A percentile compares a stretch with the other conserved stretches of the same genome.
phyloP scores from a whole-genome alignment of 2,797 vertebrate species.

The Sphenodon punctatus region DNA sequence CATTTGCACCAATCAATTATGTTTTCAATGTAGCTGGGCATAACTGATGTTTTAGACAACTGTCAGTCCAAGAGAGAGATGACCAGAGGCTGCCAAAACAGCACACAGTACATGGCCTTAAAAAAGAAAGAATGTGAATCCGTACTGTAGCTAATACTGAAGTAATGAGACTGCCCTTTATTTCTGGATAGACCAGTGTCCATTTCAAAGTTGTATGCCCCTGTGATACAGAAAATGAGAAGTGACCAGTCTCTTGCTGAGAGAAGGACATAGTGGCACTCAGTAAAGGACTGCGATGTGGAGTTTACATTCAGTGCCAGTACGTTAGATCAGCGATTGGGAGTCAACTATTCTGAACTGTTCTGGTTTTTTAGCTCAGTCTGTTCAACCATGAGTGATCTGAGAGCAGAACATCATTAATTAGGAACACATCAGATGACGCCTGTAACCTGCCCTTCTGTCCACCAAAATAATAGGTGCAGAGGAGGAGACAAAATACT shows the following conservation, averaged over 20 bases:
- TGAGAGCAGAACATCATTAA: background rate
- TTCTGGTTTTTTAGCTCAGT: background rate
- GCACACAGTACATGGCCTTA: background rate
- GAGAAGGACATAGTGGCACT: background rate
- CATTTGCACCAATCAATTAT: background rate
- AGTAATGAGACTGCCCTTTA: background rate
- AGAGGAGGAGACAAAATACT: background rate
- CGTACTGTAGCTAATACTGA: background rate
- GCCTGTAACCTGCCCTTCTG: background rate
- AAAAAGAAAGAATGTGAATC: background rate
- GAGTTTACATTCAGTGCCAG: slow-evolving; percentile 22
- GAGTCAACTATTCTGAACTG: background rate
- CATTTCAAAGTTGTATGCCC: background rate
- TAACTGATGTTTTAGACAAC: slow-evolving; percentile 3
- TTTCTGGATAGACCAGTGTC: background rate
- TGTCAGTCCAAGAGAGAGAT: background rate
- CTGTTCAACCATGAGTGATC: background rate
- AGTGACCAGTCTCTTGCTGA: background rate
- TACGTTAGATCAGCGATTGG: background rate
- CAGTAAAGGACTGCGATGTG: background rate
- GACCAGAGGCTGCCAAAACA: slow-evolving; percentile 3
- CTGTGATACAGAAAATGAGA: background rate
- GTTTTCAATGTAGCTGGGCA: background rate
- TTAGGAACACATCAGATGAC: background rate
- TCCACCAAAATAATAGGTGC: background rate